Percentiles rank a stretch among this genome's conserved stretches.
Conservation (phyloP, 2,797 vertebrate genomes). For the Darevskia nairensis region DNA sequence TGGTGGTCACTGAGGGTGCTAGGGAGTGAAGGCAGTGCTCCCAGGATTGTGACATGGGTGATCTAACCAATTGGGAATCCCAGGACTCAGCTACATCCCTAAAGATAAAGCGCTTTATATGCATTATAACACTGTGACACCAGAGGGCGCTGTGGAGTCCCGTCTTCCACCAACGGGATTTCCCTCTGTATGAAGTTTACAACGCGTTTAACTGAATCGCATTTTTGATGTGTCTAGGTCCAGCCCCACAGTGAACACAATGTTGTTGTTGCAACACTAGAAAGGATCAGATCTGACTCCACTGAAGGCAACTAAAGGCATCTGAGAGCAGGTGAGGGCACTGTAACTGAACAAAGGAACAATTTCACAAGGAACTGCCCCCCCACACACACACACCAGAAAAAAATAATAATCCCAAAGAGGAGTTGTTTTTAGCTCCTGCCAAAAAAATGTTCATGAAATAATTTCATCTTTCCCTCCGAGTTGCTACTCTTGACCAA, state of each 20-base stretch:
- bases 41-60: not conserved
- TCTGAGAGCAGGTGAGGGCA: not conserved
- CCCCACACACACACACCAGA: no score
- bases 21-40: not conserved
- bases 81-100: not conserved
- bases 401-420: no score
- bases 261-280: not conserved
- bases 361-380: not conserved
- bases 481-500: not conserved
- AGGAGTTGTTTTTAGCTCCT: not conserved
- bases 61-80: not conserved
- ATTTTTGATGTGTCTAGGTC: no score
- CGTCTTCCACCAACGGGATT: no score
- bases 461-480: not conserved
- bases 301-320: not conserved
- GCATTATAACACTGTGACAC: no score
- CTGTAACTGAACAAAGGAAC: not conserved
- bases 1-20: not conserved
- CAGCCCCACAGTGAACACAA: not conserved
- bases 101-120: no score
- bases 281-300: not conserved
- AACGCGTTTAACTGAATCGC: no score
- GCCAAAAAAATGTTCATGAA: not conserved
- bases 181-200: no score
- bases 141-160: no score